Base-by-base conservation (phyloP, 2,797 vertebrate genomes). In the Onychomys torridus region DNA sequence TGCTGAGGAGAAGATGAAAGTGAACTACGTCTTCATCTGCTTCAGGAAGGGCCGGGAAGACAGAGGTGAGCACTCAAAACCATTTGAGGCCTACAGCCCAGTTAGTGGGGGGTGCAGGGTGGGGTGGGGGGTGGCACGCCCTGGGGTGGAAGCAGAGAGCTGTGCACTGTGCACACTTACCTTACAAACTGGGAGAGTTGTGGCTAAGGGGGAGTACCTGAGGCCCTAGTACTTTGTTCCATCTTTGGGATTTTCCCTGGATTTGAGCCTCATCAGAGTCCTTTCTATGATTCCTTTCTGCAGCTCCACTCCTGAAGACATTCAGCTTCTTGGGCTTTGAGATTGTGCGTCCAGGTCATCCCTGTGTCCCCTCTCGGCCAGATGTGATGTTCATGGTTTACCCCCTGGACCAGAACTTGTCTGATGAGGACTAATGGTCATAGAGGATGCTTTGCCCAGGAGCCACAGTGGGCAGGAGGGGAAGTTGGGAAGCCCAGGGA, bases 1-100 rank as follows among this genome's bases (percentile, higher is more conserved):
- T 97, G 99, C 99, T 86, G 99, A 99, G 98, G 99, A 99, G 98
- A 99, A 99, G 98, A 99, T 99, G 98, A 99, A 99, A 99, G 99
- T 99, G 97, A 99, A 98, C 98, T 99, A 99, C 0, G 99, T 99
- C 98, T 99, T 99, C 98, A 98, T 99, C 98, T 99, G 99, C 99
- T 99, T 99, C 99, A 98, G 99, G 96, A 99, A 99, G 99, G 99
- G 98, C 98, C 99, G 99, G 98, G 99, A 99, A 97, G 99, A 99
- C 98, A 98, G 99, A 99, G 96, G 99, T 99, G 98, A 99, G 99
- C 75, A 37, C 29, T 65, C 61, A 85, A 21, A 94, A 32, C 21
- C 52, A 52, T 29, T 76, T 29, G 55, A 94, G 57, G 37, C 37
- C 23, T 59, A 1, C 23, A 89, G 77, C 8, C 81, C 57, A 59